Evolutionary conservation across 2,797 vertebrate species (phyloP), one percentile per base, ranked within the genome.

Genomic region (Gymnothorax reevesii): DNA sequence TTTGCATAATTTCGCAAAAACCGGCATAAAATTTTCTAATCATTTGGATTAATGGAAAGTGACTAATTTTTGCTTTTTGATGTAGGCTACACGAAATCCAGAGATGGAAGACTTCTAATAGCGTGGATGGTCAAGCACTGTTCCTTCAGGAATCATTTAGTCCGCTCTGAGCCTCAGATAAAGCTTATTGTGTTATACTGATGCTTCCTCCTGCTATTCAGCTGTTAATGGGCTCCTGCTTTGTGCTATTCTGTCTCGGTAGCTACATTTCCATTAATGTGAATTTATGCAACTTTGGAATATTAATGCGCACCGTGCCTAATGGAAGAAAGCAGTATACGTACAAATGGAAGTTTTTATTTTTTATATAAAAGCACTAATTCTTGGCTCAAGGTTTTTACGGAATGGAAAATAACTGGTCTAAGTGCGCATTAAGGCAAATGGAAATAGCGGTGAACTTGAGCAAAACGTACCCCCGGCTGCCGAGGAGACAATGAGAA

Each of bases 1-100:
- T 84, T 84, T 80, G 83, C n/a, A 57, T 66, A 59, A 25, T 87
- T 79, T 87, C 66, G 25, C n/a, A 71, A 42, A 69, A 84, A 71
- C 25, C 13, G 83, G 52, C 57, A 54, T 62, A 25, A 25, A 71
- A 73, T 22, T 13, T 6, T 2, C 66, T 83, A 64, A 59, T 62
- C 83, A 60, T 83, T 12, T 84, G 7, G 82, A n/a, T 75, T 75
- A 87, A 77, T 59, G 42, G 66, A 22, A 83, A 17, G 82, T 57
- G 49, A 22, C 75, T 79, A 79, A 54, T 79, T 79, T 54, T 54
- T 7, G 20, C 73, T 54, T 42, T 79, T 79, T 55, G 17, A 79
- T 22, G 49, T 17, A n/a, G n/a, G n/a, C n/a, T n/a, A 15, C 17
- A 52, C 13, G 20, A 42, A 33, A 13, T 12, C 69, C 69, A 13